Evolutionary conservation across 1,140 invertebrate genomes (phyloP).

Genomic region (Aphis gossypii): DNA sequence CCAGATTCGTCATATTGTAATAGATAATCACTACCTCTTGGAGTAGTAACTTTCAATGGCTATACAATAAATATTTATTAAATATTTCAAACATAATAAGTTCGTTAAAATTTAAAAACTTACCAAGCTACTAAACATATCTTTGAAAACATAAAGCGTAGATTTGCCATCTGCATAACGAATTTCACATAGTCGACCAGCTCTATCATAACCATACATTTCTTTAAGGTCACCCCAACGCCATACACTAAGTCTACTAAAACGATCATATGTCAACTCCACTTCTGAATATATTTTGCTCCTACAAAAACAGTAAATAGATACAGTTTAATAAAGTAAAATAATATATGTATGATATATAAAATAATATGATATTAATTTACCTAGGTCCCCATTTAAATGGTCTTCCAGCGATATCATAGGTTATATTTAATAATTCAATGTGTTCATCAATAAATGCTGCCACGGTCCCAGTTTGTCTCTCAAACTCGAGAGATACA

Average conservation of each 20-base stretch:
- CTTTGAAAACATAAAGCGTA: slow-evolving; percentile 86
- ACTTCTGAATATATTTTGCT: slow-evolving; percentile 86
- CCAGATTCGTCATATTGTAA: slow-evolving; percentile 92
- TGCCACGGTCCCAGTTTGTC: slow-evolving; percentile 86
- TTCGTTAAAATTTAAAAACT: slow-evolving; percentile 57
- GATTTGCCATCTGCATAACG: slow-evolving; percentile 87
- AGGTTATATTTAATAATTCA: slow-evolving; percentile 89
- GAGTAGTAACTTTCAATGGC: slow-evolving; percentile 90
- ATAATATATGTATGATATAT: not conserved
- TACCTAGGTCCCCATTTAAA: slow-evolving; percentile 85
- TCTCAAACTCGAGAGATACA: slow-evolving; percentile 90
- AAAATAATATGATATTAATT: not conserved
- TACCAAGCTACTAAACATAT: slow-evolving; percentile 83
- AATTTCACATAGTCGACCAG: slow-evolving; percentile 84
- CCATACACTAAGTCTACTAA: slow-evolving; percentile 88
- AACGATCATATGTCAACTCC: slow-evolving; percentile 90
- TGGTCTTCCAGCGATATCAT: slow-evolving; percentile 88
- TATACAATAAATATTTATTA: slow-evolving; percentile 63
- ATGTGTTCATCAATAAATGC: slow-evolving; percentile 88
- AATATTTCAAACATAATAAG: not conserved
- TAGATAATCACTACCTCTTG: slow-evolving; percentile 88
- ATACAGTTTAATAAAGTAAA: not conserved
- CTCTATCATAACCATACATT: slow-evolving; percentile 86
- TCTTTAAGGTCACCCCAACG: slow-evolving; percentile 89
- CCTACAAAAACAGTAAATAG: slow-evolving; percentile 59